phyloP scores from a whole-genome alignment of 2,888 invertebrate species.

The Drosophila hamatofila region DNA sequence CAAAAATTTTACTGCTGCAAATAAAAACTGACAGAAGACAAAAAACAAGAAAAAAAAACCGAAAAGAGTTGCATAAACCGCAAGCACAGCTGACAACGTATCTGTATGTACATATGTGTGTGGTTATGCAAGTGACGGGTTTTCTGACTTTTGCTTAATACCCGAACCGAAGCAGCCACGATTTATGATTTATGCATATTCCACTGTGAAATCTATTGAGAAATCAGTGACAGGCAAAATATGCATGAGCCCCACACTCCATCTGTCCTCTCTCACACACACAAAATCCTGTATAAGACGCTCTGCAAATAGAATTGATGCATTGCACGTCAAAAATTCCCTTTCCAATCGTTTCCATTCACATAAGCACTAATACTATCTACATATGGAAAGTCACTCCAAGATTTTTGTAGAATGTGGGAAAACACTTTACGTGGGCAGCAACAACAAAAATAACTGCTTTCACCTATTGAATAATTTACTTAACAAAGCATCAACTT shows the following conservation, averaged over 20 bases:
- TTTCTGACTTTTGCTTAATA: slow-evolving; percentile 74
- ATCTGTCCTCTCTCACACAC: background rate
- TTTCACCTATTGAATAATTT: background rate
- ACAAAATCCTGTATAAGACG: slow-evolving; percentile 27
- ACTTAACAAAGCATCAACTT: background rate
- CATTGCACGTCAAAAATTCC: slow-evolving; percentile 33
- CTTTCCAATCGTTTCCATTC: slow-evolving; percentile 21
- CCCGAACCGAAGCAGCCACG: slow-evolving; percentile 47
- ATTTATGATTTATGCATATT: slow-evolving; percentile 76
- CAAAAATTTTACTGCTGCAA: slow-evolving; percentile 66
- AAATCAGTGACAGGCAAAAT: slow-evolving; percentile 76
- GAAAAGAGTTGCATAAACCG: slow-evolving; percentile 56
- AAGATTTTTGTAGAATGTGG: slow-evolving; percentile 4
- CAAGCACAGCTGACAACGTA: slow-evolving; percentile 59
- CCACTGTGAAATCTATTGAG: slow-evolving; percentile 74
- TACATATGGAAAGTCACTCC: slow-evolving; percentile 58
- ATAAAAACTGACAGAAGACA: slow-evolving; percentile 62
- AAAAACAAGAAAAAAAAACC: slow-evolving; percentile 8
- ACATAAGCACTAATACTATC: slow-evolving; percentile 51
- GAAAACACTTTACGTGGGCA: slow-evolving; percentile 18
- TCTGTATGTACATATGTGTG: slow-evolving; percentile 2
- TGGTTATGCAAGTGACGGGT: slow-evolving; percentile 58
- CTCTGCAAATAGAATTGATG: slow-evolving; percentile 50
- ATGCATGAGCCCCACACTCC: slow-evolving; percentile 40
- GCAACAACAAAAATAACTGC: background rate